Evolutionary conservation across 2,797 vertebrate species (phyloP).

Genomic region (Cuculus canorus): DNA sequence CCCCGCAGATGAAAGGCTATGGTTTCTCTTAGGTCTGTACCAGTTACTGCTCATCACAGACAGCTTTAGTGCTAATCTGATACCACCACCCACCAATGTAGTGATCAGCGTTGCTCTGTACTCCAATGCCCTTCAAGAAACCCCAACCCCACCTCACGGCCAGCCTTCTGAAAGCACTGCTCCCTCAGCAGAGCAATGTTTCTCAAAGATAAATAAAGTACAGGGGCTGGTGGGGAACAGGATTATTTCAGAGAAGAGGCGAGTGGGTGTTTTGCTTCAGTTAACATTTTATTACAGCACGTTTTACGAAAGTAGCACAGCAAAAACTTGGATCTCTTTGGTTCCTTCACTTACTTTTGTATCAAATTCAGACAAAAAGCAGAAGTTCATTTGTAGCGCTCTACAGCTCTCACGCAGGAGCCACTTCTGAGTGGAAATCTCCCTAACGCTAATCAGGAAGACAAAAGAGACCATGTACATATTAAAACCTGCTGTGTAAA

Average conservation of each 20-base stretch:
- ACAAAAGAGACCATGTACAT: neutral
- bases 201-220: neutral
- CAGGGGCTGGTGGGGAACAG: neutral
- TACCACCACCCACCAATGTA: neutral
- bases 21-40: neutral
- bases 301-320: neutral
- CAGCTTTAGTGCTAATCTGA: neutral
- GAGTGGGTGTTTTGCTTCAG: neutral
- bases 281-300: neutral
- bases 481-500: neutral
- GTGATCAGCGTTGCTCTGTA: neutral
- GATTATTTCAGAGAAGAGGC: neutral
- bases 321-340: neutral
- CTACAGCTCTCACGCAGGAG: neutral
- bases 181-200: neutral
- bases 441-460: neutral
- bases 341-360: neutral
- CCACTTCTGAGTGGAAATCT: neutral
- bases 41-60: neutral
- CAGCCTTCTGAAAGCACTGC: neutral
- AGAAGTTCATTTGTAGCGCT: neutral
- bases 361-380: neutral
- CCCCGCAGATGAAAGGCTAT: neutral
- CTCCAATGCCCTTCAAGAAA: neutral
- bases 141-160: neutral